A percentile compares a stretch with the other conserved stretches of the same genome.
These are phyloP conservation scores for Quadriops clusia DNA, from an alignment of 2,888 invertebrate genomes.

Conservation along the genomic window DNA sequence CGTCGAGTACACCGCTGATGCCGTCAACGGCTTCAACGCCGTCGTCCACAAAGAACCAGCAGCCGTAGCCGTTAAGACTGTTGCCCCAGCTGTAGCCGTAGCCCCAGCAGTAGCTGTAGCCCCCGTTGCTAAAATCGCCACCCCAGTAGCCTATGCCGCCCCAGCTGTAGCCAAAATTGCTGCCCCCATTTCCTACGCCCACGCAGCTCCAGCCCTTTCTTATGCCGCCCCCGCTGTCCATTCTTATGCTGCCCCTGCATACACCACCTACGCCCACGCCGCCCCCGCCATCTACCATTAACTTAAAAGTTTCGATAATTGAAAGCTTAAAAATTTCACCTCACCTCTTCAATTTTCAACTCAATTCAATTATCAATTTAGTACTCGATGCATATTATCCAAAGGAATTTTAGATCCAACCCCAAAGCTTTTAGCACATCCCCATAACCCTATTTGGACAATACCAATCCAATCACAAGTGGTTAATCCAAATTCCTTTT, in stretches of 20 bases:
- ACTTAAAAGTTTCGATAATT: too few species aligned
- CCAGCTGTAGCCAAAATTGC: slow-evolving; percentile 19
- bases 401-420: too few species aligned
- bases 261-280: slow-evolving; percentile 11
- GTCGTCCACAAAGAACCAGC: slow-evolving; percentile 39
- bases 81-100: slow-evolving; percentile 20
- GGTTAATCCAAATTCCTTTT: too few species aligned
- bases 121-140: slow-evolving; percentile 24
- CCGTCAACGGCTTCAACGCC: slow-evolving; percentile 41
- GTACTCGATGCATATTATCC: too few species aligned
- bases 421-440: too few species aligned
- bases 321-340: too few species aligned
- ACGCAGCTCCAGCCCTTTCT: slow-evolving; percentile 12
- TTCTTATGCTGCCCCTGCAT: slow-evolving; percentile 15
- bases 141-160: slow-evolving; percentile 30
- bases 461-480: too few species aligned
- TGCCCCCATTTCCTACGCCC: slow-evolving; percentile 18
- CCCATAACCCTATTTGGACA: too few species aligned
- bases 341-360: too few species aligned
- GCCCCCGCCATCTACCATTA: slow-evolving; percentile 7
- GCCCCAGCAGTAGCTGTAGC: slow-evolving; percentile 16
- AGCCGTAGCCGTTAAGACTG: slow-evolving; percentile 22
- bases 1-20: slow-evolving; percentile 42
- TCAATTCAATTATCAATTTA: too few species aligned
- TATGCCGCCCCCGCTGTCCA: slow-evolving; percentile 15